Conservation (phyloP, 2,113 vertebrate species). For the Hemibagrus wyckioides region DNA sequence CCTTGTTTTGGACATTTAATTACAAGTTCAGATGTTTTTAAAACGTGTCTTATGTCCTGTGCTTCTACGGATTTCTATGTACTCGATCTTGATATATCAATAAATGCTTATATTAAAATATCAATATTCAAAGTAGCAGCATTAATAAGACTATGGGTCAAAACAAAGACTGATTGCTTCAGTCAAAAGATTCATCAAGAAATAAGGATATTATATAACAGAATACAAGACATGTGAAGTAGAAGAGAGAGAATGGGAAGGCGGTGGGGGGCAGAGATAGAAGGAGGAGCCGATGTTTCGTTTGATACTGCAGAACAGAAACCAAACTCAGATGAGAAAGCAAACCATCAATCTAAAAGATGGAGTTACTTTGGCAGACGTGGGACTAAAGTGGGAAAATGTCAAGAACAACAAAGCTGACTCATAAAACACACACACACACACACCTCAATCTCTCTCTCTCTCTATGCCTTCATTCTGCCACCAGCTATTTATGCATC, state of each 20-base stretch:
- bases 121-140: neutral
- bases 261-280: neutral
- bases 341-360: slow-evolving; percentile 21
- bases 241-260: neutral
- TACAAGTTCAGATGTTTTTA: neutral
- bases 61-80: too few relatives aligned
- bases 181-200: neutral
- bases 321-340: slow-evolving; percentile 17
- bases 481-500: slow-evolving; percentile 7
- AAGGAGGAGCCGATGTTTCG: slow-evolving; percentile 7
- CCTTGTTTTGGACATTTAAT: neutral
- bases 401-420: slow-evolving; percentile 27
- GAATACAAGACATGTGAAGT: neutral
- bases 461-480: slow-evolving; percentile 7
- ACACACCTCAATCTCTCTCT: too few relatives aligned
- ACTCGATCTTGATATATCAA: neutral
- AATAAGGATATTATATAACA: neutral
- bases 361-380: slow-evolving; percentile 9
- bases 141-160: neutral
- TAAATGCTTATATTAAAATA: neutral
- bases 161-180: neutral
- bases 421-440: slow-evolving; percentile 24
- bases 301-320: slow-evolving; percentile 12
- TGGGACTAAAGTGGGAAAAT: slow-evolving; percentile 25
- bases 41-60: neutral